Conservation (phyloP, 1,140 invertebrate species). For the Popillia japonica region DNA sequence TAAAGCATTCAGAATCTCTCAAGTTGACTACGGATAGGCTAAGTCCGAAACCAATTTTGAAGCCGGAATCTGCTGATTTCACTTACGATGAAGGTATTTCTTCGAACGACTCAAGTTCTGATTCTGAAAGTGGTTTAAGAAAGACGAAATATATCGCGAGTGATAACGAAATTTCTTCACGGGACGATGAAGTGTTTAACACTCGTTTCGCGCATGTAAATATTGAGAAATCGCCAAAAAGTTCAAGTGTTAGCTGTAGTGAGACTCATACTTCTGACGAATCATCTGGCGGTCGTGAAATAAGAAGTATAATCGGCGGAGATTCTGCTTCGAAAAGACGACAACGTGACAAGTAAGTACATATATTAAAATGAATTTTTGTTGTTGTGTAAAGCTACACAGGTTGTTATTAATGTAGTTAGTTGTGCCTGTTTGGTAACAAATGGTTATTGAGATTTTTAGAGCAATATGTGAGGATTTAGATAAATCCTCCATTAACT, state of each 20-base stretch:
- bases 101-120: conserved; percentile 56
- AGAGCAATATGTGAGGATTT: no score
- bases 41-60: conserved; percentile 44
- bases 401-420: neutral
- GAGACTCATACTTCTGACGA: conserved; percentile 63
- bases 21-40: conserved; percentile 12
- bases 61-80: conserved; percentile 43
- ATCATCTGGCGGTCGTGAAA: conserved; percentile 69
- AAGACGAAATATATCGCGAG: conserved; percentile 11
- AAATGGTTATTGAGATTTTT: no score
- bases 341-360: conserved; percentile 52
- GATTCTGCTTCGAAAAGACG: conserved; percentile 61
- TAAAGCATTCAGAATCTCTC: conserved; percentile 45
- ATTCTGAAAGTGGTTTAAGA: conserved; percentile 48
- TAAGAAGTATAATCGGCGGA: conserved; percentile 67
- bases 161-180: neutral
- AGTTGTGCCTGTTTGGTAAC: no score
- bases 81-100: conserved; percentile 58
- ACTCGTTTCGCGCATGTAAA: conserved; percentile 5
- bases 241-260: conserved; percentile 40
- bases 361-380: neutral
- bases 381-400: neutral
- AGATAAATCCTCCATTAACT: no score
- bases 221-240: conserved; percentile 27
- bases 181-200: neutral